Conservation (phyloP, 2,797 vertebrate species). For the Anguilla anguilla region DNA sequence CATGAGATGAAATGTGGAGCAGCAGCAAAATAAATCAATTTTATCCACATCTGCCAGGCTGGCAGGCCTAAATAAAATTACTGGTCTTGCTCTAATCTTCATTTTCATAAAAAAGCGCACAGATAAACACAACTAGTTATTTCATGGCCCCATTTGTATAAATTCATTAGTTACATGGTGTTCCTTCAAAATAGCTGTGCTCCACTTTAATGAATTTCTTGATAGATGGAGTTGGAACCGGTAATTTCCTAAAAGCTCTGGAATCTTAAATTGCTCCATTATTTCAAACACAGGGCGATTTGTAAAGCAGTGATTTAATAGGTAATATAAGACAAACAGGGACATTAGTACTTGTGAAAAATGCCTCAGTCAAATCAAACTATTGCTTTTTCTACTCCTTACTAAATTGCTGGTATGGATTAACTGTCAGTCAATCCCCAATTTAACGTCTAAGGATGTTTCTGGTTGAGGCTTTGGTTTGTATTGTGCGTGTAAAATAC, state of each 20-base stretch:
- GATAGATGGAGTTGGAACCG: not conserved
- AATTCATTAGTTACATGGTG: slow-evolving; percentile 18
- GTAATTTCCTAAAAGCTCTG: slow-evolving; percentile 14
- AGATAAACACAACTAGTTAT: not conserved
- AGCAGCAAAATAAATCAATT: slow-evolving; percentile 16
- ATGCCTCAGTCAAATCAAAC: slow-evolving; percentile 7
- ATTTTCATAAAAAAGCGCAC: not conserved
- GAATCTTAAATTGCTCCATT: slow-evolving; percentile 10
- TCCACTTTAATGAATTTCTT: slow-evolving; percentile 19
- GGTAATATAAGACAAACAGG: slow-evolving; percentile 15
- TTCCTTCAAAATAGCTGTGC: slow-evolving; percentile 8
- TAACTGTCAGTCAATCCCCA: slow-evolving; percentile 16
- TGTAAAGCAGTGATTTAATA: slow-evolving; percentile 20
- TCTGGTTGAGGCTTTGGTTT: not conserved
- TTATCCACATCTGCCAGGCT: not conserved
- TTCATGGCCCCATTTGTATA: slow-evolving; percentile 5
- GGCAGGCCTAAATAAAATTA: not conserved
- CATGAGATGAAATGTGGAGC: not conserved
- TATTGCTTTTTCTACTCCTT: not conserved
- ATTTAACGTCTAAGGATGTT: slow-evolving; percentile 19
- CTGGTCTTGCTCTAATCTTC: not conserved
- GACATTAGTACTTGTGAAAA: slow-evolving; percentile 20
- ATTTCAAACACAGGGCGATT: slow-evolving; percentile 16
- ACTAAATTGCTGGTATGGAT: slow-evolving; percentile 2
- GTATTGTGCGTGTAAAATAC: not conserved